Evolutionary conservation across 2,113 vertebrate genomes (phyloP).

Genomic region (Marcusenius ussheri): DNA sequence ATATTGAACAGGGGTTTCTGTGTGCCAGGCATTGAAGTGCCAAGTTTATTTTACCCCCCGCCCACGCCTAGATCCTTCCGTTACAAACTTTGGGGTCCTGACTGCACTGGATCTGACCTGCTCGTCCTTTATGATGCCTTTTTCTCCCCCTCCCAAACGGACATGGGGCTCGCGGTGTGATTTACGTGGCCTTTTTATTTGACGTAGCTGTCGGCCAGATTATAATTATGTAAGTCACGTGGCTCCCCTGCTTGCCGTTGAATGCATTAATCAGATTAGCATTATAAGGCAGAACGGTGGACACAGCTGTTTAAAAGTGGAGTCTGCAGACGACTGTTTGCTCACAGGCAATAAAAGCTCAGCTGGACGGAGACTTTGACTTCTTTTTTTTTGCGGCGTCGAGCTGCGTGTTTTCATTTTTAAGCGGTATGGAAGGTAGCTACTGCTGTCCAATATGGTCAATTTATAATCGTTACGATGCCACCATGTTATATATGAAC

Average conservation of each 20-base stretch:
- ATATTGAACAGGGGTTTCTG: constrained; percentile 15
- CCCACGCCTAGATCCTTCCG: neutral
- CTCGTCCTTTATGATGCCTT: neutral
- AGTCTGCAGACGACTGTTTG: constrained; percentile 46
- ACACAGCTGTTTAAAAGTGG: constrained; percentile 54
- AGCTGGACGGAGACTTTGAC: constrained; percentile 34
- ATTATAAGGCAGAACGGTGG: constrained; percentile 43
- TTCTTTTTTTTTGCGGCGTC: constrained; percentile 31
- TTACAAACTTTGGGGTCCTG: constrained; percentile 14
- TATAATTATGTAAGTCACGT: constrained; percentile 54
- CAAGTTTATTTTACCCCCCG: constrained; percentile 34
- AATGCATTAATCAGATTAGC: constrained; percentile 56
- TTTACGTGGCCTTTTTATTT: constrained; percentile 45
- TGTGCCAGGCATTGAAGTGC: constrained; percentile 26
- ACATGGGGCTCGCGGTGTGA: constrained; percentile 29
- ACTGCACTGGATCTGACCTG: constrained; percentile 5
- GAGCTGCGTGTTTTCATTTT: neutral
- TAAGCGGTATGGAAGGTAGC: neutral
- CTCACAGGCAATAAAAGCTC: constrained; percentile 38
- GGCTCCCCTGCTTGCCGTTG: constrained; percentile 37
- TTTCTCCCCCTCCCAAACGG: neutral
- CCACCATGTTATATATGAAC: neutral
- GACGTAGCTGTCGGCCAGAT: constrained; percentile 53
- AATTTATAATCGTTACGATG: neutral
- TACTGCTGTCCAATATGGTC: neutral